A percentile compares a stretch with the other conserved stretches of the same genome.
Conservation (phyloP, 2,888 invertebrate species). For the Platycheirus rosarum region DNA sequence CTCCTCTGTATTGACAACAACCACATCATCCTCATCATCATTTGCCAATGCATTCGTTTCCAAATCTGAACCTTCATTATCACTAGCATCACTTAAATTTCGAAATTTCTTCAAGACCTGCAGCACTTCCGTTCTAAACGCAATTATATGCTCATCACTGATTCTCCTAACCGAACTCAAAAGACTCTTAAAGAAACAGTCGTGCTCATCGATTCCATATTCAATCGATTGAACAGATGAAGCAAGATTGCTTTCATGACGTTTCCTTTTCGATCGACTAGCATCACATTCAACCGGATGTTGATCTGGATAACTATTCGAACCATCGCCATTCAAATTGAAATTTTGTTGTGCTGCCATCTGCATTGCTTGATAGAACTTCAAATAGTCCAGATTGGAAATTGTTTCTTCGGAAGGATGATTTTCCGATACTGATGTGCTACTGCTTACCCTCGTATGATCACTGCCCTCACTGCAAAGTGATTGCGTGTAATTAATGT, state of each 20-base stretch:
- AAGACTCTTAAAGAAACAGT: conserved; percentile 75
- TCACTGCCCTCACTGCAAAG: conserved; percentile 60
- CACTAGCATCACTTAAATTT: conserved; percentile 69
- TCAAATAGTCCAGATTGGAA: conserved; percentile 59
- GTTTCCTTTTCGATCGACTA: conserved; percentile 44
- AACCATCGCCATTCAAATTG: conserved; percentile 4
- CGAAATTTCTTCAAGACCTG: conserved; percentile 74
- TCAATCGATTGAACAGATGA: conserved; percentile 41
- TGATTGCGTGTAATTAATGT: conserved; percentile 35
- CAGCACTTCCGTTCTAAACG: conserved; percentile 74
- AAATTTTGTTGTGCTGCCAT: conserved; percentile 62
- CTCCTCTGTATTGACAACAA: conserved; percentile 74
- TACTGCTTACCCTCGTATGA: conserved; percentile 54
- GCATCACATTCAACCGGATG: conserved; percentile 27
- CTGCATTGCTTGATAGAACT: conserved; percentile 69
- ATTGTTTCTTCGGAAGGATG: conserved; percentile 24
- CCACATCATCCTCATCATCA: conserved; percentile 55
- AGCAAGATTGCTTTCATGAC: conserved; percentile 26
- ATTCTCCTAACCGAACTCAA: conserved; percentile 73
- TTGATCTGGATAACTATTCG: conserved; percentile 21
- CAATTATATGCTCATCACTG: conserved; percentile 72
- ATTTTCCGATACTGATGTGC: conserved; percentile 41
- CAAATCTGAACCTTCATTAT: conserved; percentile 34
- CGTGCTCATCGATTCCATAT: conserved; percentile 73
- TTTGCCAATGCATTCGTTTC: conserved; percentile 36